Evolutionary conservation across 1,140 invertebrate species (phyloP).

Genomic region (Lycorma delicatula): DNA sequence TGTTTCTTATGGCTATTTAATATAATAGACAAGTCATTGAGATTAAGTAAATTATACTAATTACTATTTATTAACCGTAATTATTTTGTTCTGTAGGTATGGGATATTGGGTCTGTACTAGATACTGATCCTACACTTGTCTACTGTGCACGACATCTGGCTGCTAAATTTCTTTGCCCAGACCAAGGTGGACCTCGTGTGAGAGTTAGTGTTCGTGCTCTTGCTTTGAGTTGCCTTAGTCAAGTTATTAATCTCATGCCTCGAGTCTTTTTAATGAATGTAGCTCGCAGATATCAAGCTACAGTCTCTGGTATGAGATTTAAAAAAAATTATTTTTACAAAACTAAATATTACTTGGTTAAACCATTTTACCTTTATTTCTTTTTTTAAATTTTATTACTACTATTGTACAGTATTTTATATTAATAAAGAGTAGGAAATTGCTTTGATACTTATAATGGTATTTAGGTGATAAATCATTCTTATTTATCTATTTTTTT

Average conservation of each 20-base stretch:
- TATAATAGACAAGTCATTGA: too few relatives aligned
- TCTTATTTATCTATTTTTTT: too few relatives aligned
- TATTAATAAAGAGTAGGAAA: too few relatives aligned
- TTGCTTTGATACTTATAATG: too few relatives aligned
- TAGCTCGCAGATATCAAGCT: conserved; percentile 43
- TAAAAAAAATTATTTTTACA: conserved; percentile 11
- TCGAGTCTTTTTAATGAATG: conserved; percentile 50
- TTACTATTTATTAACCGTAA: conserved; percentile 11
- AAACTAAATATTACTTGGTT: neutral
- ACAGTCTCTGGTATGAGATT: conserved; percentile 20
- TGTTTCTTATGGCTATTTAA: too few relatives aligned
- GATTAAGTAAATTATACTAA: too few relatives aligned
- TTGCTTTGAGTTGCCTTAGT: conserved; percentile 65
- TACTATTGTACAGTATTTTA: too few relatives aligned
- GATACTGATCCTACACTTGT: conserved; percentile 54
- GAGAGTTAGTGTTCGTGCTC: conserved; percentile 74
- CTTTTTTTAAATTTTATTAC: too few relatives aligned
- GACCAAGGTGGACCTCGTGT: conserved; percentile 54
- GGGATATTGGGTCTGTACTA: conserved; percentile 54
- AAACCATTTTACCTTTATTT: too few relatives aligned
- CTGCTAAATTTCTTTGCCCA: conserved; percentile 62
- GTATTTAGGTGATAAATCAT: too few relatives aligned
- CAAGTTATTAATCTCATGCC: conserved; percentile 61
- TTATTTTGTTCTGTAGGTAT: conserved; percentile 35
- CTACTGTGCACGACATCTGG: conserved; percentile 64